Base-by-base conservation (phyloP, 2,888 invertebrate genomes). In the Ramazzottius varieornatus region DNA sequence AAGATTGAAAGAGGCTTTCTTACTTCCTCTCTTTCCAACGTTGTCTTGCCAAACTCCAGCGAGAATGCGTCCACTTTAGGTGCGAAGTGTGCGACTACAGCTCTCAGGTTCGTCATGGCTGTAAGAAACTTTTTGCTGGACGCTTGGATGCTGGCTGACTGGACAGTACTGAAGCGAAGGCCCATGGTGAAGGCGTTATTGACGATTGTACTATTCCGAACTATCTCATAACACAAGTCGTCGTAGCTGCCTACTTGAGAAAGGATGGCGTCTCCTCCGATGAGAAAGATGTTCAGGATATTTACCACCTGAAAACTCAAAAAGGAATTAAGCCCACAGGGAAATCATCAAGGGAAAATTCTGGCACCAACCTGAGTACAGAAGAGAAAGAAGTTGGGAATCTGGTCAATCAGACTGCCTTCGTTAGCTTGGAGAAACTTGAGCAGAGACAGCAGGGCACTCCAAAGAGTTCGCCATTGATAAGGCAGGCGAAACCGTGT, bases 171-270 rank as follows among this genome's bases (percentile, higher is more conserved):
- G 54, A 16, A 54, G n/a, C 54, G 54, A 8, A 54, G 54, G 8
- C 54, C 54, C 54, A 54, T 54, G 54, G 54, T 24, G 29, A 13
- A n/a, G 20, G 54, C 54, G 4, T 13, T n/a, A 29, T 29, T 54
- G n/a, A 54, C 54, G 16, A 54, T 54, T 4, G 20, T 24, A 29
- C 54, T 54, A 24, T 54, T 54, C 16, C 54, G 54, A 8, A 54
- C 54, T 8, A 54, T 54, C 24, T 54, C 54, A 29, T 54, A 54
- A 29, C 54, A 54, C 54, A 54, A 29, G 29, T 54, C 54, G 29
- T 54, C 54, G 54, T 54, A 54, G 54, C 54, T 54, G 54, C 54
- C 54, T 4, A 54, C 54, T 54, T 54, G 54, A 4, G 54, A 54
- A 4, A 54, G 29, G 29, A 54, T 54, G n/a, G 54, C 54, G 24